These are phyloP conservation scores for Fulica atra DNA, from an alignment of 2,113 vertebrate genomes.

Conservation along the genomic window DNA sequence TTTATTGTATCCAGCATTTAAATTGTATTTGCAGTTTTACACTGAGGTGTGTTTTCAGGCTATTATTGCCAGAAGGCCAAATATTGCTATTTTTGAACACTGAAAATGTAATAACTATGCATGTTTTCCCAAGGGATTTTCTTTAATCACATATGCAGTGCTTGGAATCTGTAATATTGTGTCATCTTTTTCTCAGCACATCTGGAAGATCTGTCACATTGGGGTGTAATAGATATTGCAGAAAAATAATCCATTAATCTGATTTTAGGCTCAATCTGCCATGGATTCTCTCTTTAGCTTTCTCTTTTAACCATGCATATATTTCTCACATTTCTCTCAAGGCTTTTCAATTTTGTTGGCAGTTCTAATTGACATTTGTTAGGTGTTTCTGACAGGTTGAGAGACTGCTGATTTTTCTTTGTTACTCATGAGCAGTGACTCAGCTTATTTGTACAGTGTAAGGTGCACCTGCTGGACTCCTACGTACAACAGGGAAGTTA, in stretches of 20 bases:
- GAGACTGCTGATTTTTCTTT: background rate
- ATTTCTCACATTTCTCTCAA: background rate
- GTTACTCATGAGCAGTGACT: conserved; percentile 18
- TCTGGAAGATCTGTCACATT: background rate
- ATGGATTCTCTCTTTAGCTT: background rate
- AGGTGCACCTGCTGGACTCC: background rate
- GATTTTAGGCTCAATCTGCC: background rate
- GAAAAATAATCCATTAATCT: conserved; percentile 48
- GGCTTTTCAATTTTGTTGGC: background rate
- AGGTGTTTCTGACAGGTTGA: background rate
- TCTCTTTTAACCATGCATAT: background rate
- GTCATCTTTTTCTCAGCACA: background rate
- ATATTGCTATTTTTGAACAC: background rate
- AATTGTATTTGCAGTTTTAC: background rate
- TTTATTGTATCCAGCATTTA: background rate
- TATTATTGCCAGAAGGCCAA: background rate
- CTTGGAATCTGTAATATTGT: background rate
- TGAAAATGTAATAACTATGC: background rate
- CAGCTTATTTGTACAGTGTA: background rate
- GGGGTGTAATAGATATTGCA: background rate
- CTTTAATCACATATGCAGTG: background rate
- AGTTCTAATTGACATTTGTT: background rate
- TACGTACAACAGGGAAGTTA: background rate
- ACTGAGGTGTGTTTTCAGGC: background rate
- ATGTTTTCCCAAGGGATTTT: conserved; percentile 6